Evolutionary conservation across 1,140 invertebrate species (phyloP), one percentile per base, ranked within the genome.

Genomic region (Trichoplusia ni): DNA sequence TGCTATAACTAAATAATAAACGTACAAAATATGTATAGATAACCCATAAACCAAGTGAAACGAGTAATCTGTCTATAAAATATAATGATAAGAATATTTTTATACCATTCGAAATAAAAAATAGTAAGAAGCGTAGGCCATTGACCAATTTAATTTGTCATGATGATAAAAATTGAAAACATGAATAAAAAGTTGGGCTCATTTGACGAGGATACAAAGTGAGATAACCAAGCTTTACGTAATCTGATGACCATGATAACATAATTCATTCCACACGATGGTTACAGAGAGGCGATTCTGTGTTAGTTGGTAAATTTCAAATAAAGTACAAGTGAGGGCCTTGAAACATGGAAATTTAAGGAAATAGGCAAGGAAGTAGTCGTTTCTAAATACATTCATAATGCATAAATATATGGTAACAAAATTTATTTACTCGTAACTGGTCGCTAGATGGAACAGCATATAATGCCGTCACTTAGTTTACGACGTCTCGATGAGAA

Each of bases 261-360:
- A 75, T 67, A 73, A 69, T 86, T 79, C 79, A 88, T 86, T 86
- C 79, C 86, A 80, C 77, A 74, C 75, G 75, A 64, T 75, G 73
- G 42, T 67, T 69, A 70, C 71, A 67, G 69, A 72, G 62, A 70
- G 71, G 73, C 68, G 60, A 63, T 61, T 54, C 51, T 61, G 60
- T 75, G 53, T 51, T 73, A 63, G 54, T 67, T 66, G 68, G 69
- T 46, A 54, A 67, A 77, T 75, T 76, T 72, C 71, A 65, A 73
- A 74, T 69, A 82, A 69, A 88, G 86, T 89, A 89, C 86, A 89
- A 88, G 79, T 73, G 75, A 84, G 76, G 81, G 84, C 84, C 86
- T 86, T 86, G 70, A 67, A 71, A 79, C 61, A 67, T 75, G 77
- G 67, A 63, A 67, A 67, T 68, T 54, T 59, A 69, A 65, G 37